These are phyloP conservation scores for Ceratosolen solmsi DNA, from an alignment of 1,140 invertebrate species.

Conservation along the genomic window DNA sequence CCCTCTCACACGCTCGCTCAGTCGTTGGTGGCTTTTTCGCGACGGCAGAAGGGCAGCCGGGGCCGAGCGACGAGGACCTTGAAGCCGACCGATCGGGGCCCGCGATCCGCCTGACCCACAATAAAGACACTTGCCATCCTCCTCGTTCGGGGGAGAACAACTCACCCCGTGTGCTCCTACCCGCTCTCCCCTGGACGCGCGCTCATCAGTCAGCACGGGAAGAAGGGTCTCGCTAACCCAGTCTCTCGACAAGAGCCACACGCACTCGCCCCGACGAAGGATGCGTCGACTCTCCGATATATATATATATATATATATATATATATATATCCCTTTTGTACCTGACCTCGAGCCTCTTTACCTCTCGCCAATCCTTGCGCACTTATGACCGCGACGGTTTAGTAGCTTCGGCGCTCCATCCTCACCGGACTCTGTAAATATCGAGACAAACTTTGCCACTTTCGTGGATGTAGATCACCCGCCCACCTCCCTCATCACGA, in stretches of 20 bases:
- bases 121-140: constrained; percentile 73
- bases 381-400: not conserved
- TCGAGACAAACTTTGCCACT: too few relatives aligned
- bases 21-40: not conserved
- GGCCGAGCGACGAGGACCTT: too few relatives aligned
- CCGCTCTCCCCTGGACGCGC: constrained; percentile 26
- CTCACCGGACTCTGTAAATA: too few relatives aligned
- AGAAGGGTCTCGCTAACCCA: constrained; percentile 52
- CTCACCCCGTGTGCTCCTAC: constrained; percentile 49
- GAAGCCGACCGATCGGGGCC: constrained; percentile 58
- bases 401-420: constrained; percentile 31
- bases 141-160: constrained; percentile 62
- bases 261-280: constrained; percentile 15
- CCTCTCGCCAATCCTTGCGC: constrained; percentile 32
- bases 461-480: too few relatives aligned
- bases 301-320: too few relatives aligned
- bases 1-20: not conserved
- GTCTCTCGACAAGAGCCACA: constrained; percentile 43
- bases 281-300: not conserved
- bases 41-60: constrained; percentile 10
- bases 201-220: constrained; percentile 14
- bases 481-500: too few relatives aligned
- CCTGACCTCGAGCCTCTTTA: not conserved
- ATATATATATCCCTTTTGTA: too few relatives aligned
- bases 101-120: constrained; percentile 71